phyloP scores from a whole-genome alignment of 2,113 vertebrate species.

The Caretta caretta region DNA sequence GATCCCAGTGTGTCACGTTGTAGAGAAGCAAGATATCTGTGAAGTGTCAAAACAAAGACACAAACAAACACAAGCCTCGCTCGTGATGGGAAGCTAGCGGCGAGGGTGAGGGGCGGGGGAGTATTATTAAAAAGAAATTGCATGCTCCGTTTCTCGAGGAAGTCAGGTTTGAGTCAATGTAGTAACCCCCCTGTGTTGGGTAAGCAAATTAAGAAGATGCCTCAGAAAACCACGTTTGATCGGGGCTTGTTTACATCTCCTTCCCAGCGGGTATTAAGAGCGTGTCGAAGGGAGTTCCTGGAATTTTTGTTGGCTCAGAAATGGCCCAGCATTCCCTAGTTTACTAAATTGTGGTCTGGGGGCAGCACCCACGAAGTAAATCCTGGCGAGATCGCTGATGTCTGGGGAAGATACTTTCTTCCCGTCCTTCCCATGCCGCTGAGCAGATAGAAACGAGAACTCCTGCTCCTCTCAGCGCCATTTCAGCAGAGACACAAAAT shows the following conservation, averaged over 20 bases:
- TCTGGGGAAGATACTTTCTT: background rate
- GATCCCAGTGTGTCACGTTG: too few species aligned
- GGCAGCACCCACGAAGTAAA: background rate
- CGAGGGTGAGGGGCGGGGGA: too few species aligned
- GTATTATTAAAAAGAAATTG: background rate
- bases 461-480: background rate
- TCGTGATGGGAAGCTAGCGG: rapidly evolving
- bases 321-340: too few species aligned
- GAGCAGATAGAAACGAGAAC: background rate
- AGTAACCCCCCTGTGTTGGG: background rate
- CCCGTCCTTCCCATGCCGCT: background rate
- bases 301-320: background rate
- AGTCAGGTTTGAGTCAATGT: background rate
- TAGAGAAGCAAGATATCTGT: too few species aligned
- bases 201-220: background rate
- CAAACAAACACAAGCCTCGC: too few species aligned
- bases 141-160: background rate
- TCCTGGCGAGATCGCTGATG: background rate
- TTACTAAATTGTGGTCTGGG: background rate
- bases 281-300: background rate
- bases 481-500: background rate
- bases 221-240: background rate
- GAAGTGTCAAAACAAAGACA: background rate
- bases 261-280: background rate
- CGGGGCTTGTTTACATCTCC: background rate